Evolutionary conservation across 1,140 invertebrate genomes (phyloP).

Genomic region (Babylonia areolata): DNA sequence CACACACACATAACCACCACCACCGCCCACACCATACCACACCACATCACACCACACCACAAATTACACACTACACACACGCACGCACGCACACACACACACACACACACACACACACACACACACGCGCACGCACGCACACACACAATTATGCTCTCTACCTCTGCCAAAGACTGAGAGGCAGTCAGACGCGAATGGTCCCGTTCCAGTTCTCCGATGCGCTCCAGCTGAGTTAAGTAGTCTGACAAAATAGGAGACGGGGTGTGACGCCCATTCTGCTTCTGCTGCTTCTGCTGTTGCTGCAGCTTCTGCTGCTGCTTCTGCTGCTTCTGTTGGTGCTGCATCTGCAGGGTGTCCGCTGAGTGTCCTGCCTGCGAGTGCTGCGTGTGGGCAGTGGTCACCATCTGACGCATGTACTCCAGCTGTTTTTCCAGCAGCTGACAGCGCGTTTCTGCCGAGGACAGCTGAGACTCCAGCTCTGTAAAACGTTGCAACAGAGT

Average conservation of each 20-base stretch:
- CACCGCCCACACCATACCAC: no score
- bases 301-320: background rate
- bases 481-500: no score
- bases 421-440: slow-evolving; percentile 69
- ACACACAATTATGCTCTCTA: no score
- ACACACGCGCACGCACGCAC: no score
- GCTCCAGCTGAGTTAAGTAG: background rate
- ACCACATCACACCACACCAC: no score
- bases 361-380: slow-evolving; percentile 49
- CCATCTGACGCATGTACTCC: slow-evolving; percentile 69
- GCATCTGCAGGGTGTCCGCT: slow-evolving; percentile 36
- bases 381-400: slow-evolving; percentile 58
- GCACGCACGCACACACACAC: no score
- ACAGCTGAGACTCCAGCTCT: slow-evolving; percentile 65
- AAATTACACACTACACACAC: background rate
- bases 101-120: no score
- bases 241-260: background rate
- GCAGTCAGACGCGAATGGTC: background rate
- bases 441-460: slow-evolving; percentile 65
- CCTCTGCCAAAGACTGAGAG: background rate
- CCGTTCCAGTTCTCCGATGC: background rate
- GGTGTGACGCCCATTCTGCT: background rate
- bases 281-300: background rate
- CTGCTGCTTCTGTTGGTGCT: background rate
- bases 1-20: no score